These are phyloP conservation scores for Clanis bilineata DNA, from an alignment of 2,888 invertebrate species.

Conservation along the genomic window DNA sequence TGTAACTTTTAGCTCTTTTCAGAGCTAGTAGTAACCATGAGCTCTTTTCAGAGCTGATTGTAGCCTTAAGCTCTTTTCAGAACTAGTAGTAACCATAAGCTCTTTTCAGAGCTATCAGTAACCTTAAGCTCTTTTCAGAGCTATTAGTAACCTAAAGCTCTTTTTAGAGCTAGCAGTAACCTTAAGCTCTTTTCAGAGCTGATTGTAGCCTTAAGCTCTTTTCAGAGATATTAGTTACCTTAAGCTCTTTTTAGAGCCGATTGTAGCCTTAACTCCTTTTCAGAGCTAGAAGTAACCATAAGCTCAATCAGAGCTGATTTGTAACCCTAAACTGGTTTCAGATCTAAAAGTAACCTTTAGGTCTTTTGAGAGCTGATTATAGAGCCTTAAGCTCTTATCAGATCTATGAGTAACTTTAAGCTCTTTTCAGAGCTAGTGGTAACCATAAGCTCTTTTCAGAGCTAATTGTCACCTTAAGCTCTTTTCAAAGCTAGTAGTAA, in stretches of 20 bases:
- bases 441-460: constrained; percentile 20
- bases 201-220: too few relatives aligned
- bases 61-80: too few relatives aligned
- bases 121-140: constrained; percentile 14
- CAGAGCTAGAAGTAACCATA: not conserved
- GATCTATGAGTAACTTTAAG: constrained; percentile 20
- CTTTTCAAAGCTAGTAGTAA: constrained; percentile 23
- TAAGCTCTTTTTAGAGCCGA: constrained; percentile 21
- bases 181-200: too few relatives aligned
- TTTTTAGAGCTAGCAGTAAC: too few relatives aligned
- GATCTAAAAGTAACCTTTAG: not conserved
- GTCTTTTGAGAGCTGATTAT: constrained; percentile 18
- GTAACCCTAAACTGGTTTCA: constrained; percentile 24
- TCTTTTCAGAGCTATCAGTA: not conserved
- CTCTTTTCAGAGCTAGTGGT: constrained; percentile 17
- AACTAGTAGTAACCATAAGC: too few relatives aligned
- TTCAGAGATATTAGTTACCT: too few relatives aligned
- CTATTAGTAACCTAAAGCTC: not conserved
- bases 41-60: too few relatives aligned
- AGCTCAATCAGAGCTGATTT: constrained; percentile 21
- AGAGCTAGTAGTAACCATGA: constrained; percentile 9
- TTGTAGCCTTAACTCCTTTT: constrained; percentile 22
- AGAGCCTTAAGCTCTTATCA: constrained; percentile 20
- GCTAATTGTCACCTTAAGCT: constrained; percentile 21
- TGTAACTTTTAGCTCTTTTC: constrained; percentile 18